Evolutionary conservation across 2,888 invertebrate genomes (phyloP).

Genomic region (Acanthopleura granulata): DNA sequence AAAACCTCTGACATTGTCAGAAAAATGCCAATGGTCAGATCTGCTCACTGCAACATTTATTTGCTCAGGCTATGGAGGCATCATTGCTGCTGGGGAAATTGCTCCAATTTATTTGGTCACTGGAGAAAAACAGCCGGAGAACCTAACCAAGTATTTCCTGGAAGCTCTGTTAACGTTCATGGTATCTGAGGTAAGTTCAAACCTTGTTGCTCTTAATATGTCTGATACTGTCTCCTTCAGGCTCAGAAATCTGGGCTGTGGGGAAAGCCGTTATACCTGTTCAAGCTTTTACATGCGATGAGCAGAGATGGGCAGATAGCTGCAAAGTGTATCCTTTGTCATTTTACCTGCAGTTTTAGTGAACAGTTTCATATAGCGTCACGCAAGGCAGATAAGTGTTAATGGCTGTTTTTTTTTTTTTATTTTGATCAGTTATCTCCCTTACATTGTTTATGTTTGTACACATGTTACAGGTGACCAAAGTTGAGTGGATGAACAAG

Average conservation of each 20-base stretch:
- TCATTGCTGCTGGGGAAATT: slow-evolving; percentile 80
- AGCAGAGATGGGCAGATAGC: too few species aligned
- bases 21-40: too few species aligned
- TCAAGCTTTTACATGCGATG: too few species aligned
- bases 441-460: too few species aligned
- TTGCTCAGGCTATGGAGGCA: slow-evolving; percentile 76
- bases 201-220: not conserved
- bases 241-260: not conserved
- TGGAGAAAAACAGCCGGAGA: slow-evolving; percentile 87
- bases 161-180: slow-evolving; percentile 90
- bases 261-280: not conserved
- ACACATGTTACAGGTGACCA: slow-evolving; percentile 75
- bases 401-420: too few species aligned
- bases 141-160: slow-evolving; percentile 86
- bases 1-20: too few species aligned
- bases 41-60: too few species aligned
- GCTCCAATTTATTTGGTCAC: slow-evolving; percentile 80
- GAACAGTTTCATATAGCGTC: too few species aligned
- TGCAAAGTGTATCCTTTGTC: too few species aligned
- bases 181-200: slow-evolving; percentile 81
- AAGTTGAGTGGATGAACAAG: slow-evolving; percentile 89
- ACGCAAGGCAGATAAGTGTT: too few species aligned
- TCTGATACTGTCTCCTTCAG: slow-evolving; percentile 13
- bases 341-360: too few species aligned
- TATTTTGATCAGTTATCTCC: too few species aligned